Evolutionary conservation across 2,113 vertebrate species (phyloP).

Genomic region (Tympanuchus pallidicinctus): DNA sequence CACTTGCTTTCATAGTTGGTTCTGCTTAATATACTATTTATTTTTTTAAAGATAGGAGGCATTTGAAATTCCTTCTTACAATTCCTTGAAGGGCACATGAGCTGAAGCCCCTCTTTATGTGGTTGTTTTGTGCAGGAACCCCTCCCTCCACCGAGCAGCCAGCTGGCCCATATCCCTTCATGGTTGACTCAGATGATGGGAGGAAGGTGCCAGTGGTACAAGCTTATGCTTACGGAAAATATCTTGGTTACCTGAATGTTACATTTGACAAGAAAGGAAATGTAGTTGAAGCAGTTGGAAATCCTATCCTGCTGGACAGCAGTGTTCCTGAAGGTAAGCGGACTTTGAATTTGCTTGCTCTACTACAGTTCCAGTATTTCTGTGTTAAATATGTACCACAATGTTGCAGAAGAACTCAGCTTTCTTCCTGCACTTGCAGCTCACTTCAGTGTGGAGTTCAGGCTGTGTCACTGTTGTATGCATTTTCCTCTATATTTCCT

Average conservation of each 20-base stretch:
- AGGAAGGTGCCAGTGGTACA: constrained; percentile 91
- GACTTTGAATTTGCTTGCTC: background rate
- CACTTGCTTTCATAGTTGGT: rapidly evolving
- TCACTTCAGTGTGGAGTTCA: background rate
- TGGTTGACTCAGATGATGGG: constrained; percentile 83
- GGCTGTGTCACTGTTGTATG: background rate
- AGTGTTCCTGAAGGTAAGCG: constrained; percentile 83
- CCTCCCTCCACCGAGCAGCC: constrained; percentile 85
- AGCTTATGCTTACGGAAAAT: constrained; percentile 95
- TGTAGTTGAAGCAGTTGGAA: constrained; percentile 84
- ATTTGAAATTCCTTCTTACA: background rate
- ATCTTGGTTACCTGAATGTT: constrained; percentile 89
- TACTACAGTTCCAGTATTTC: rapidly evolving
- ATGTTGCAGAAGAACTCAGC: background rate
- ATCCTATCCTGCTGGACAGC: constrained; percentile 89
- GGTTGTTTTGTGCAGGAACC: constrained; percentile 70
- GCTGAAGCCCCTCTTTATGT: background rate
- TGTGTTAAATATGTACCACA: background rate
- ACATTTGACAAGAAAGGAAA: constrained; percentile 86
- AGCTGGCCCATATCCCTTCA: constrained; percentile 85
- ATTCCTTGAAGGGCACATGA: background rate
- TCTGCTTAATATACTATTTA: background rate
- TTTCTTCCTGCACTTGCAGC: background rate
- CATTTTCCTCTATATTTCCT: background rate
- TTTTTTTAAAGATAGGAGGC: background rate